phyloP scores from a whole-genome alignment of 2,113 vertebrate genomes.

The Catagonus wagneri region DNA sequence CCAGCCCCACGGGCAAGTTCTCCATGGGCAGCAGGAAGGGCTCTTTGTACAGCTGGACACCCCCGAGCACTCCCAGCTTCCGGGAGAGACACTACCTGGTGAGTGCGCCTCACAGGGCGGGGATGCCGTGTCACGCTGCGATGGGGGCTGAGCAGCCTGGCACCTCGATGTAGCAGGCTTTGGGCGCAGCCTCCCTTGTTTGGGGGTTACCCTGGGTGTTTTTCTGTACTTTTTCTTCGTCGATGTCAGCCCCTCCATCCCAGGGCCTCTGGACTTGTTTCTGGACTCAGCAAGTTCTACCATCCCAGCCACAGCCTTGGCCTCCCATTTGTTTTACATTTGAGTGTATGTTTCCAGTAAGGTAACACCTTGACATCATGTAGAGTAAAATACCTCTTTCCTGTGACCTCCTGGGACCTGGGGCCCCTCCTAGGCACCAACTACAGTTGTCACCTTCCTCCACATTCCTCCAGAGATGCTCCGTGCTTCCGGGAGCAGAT shows the following conservation, averaged over 20 bases:
- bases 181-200: background rate
- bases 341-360: background rate
- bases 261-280: background rate
- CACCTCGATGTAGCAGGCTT: background rate
- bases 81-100: constrained; percentile 95
- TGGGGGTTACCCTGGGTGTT: background rate
- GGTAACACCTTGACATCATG: too few species aligned
- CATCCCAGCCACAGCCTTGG: background rate
- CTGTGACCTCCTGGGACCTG: background rate
- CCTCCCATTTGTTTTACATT: background rate
- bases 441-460: background rate
- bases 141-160: background rate
- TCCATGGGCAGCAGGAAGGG: constrained; percentile 93
- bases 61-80: constrained; percentile 95
- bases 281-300: background rate
- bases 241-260: background rate
- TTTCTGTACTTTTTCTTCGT: background rate
- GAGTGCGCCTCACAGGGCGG: constrained; percentile 71
- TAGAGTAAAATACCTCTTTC: background rate
- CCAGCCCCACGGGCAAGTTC: constrained; percentile 88
- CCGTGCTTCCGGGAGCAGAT: background rate
- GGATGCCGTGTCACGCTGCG: fast-evolving
- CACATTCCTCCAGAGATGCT: background rate
- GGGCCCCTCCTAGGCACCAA: background rate
- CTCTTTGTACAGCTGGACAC: constrained; percentile 94